Evolutionary conservation across 2,113 vertebrate genomes (phyloP), one percentile per base, ranked within the genome.

Genomic region (Chrysemys picta): DNA sequence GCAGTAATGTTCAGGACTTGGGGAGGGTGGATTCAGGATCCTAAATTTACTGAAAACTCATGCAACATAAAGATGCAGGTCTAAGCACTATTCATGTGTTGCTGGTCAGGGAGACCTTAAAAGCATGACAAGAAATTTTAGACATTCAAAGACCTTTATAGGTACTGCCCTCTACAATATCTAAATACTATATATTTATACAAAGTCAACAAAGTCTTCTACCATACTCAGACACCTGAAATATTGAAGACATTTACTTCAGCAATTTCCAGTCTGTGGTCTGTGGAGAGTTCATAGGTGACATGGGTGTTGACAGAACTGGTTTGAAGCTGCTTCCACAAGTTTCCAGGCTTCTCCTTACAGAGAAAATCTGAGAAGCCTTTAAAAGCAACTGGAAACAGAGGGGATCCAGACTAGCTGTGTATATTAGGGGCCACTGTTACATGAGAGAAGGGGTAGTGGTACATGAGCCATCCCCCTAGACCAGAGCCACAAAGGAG

Each of bases 161-260:
- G 45, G 45, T 90, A 84, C 78, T 90, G 82, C 87, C 89, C 81
- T 16, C 1, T 31, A 50, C 59, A 62, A 89, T 91, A 93, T 94
- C 88, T 75, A 72, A 49, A 53, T n/a, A 87, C 93, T 84, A 13
- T 84, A 27, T 78, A 56, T 94, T 96, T 96, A 27, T 75, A 54
- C 84, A 85, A 94, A 76, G 75, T 24, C 24, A 47, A 27, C 6
- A 50, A 50, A 50, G 13, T 50, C 50, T 50, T 50, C 50, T 50
- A 50, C 50, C 13, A 21, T 72, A 22, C 78, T 89, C 90, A 72
- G 94, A n/a, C n/a, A n/a, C 76, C 91, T 72, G 8, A 2, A 69
- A 1, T n/a, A 69, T 45, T 85, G 85, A 84, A 95, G 89, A 92
- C 90, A 89, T 91, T 91, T 91, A 25, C 94, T 86, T 47, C 29